phyloP scores from a whole-genome alignment of 2,113 vertebrate genomes.

The Solea senegalensis region DNA sequence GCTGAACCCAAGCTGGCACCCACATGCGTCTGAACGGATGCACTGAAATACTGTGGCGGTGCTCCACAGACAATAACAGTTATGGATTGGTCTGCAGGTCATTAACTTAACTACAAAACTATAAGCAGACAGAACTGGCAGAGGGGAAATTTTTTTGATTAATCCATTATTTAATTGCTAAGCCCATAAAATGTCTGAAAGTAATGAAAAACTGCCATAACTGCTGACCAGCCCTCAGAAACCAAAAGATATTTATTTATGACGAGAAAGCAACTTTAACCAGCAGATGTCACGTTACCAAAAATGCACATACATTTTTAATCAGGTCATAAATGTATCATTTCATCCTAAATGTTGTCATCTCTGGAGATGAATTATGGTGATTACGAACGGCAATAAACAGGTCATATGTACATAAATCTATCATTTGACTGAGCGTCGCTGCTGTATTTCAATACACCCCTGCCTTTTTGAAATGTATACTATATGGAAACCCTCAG shows the following conservation, averaged over 20 bases:
- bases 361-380: too few species aligned
- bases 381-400: too few species aligned
- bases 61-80: not conserved
- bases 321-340: too few species aligned
- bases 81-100: not conserved
- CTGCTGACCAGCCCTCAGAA: not conserved
- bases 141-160: not conserved
- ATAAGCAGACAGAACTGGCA: not conserved
- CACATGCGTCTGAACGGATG: not conserved
- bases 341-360: too few species aligned
- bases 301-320: too few species aligned
- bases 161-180: not conserved
- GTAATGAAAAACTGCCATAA: not conserved
- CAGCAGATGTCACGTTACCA: too few species aligned
- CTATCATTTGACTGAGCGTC: too few species aligned
- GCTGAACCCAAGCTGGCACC: not conserved
- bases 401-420: too few species aligned
- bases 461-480: too few species aligned
- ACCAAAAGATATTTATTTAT: not conserved
- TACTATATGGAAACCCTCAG: too few species aligned
- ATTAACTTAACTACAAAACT: not conserved
- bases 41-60: not conserved
- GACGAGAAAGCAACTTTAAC: not conserved
- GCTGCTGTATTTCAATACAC: too few species aligned
- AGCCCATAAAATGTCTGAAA: not conserved